Base-by-base conservation (phyloP, 2,113 vertebrate species). In the Hippocampus zosterae region DNA sequence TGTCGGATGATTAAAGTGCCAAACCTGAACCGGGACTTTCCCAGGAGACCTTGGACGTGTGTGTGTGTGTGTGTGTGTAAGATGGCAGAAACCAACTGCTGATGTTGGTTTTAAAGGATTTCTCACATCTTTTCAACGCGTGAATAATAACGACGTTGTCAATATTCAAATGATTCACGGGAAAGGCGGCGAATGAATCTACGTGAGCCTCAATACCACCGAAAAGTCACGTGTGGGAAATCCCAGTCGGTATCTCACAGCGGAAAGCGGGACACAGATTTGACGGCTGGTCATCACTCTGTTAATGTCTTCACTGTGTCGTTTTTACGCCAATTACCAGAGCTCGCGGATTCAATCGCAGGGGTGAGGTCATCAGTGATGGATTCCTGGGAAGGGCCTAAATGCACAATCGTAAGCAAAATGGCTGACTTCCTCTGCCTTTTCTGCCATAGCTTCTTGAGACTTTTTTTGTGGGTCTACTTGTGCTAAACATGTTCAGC, bases 1-100 rank as follows among this genome's bases (percentile, higher is more conserved):
- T 78, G 79, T 81, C 76, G 74, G 48, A 72, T 79, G 79, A 85
- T 78, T 83, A 77, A 86, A 86, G 78, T 79, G 48, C 65, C 27
- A 18, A 16, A 65, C 63, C n/a, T 27, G 63, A 12, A 27, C 2
- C 13, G 11, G 12, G 72, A 8, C 42, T 67, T 65, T 79, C 80
- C 75, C 83, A 37, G 5, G 78, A 71, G 87, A 78, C 65, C 55
- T 8, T 1, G 40, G 25, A 52, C 48, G 48, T 33, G 41, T 61
- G 69, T 46, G 50, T 62, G 68, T 61, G 41, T 57, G 50, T 56
- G 56, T 46, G 37, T n/a, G 57, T 23, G 63, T 62, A 15, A 40
- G 29, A 40, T 16, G 62, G 69, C 68, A 53, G 44, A 12, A n/a
- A 52, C 0, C 33, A 70, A 16, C 65, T 12, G 19, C 27, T 37